Percentiles rank a stretch among this genome's conserved stretches.
phyloP scores from a whole-genome alignment of 2,797 vertebrate genomes.

The Notamacropus eugenii region DNA sequence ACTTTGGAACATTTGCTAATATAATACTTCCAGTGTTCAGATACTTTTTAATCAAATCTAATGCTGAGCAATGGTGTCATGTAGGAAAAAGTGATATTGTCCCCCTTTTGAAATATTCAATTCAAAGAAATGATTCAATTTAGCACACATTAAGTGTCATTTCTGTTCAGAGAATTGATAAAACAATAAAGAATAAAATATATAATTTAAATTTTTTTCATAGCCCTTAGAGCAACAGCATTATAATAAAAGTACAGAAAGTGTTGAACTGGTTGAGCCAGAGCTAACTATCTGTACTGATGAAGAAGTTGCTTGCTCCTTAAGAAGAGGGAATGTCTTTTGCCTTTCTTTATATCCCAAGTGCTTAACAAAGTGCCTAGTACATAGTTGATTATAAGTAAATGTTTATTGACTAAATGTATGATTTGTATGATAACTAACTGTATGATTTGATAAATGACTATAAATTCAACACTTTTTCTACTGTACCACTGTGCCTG shows the following conservation, averaged over 20 bases:
- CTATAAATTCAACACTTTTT: not conserved
- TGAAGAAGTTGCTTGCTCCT: not conserved
- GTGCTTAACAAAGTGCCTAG: too few relatives aligned
- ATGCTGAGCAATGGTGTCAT: not conserved
- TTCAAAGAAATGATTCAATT: not conserved
- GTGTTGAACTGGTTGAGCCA: not conserved
- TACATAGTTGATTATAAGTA: not conserved
- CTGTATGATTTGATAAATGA: not conserved
- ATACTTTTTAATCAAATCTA: not conserved
- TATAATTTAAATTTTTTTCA: not conserved
- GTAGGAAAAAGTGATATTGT: not conserved
- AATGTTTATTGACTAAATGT: not conserved
- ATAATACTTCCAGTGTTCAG: not conserved
- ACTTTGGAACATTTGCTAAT: slow-evolving; percentile 13
- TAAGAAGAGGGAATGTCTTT: not conserved
- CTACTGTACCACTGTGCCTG: not conserved
- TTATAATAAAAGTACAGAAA: not conserved
- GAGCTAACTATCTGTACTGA: not conserved
- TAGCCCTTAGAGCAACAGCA: not conserved
- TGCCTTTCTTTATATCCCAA: not conserved
- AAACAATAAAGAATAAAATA: not conserved
- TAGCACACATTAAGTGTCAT: not conserved
- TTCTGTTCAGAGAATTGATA: not conserved
- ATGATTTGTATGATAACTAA: not conserved
- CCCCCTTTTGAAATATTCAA: not conserved